These are phyloP conservation scores for Heliconius himera DNA, from an alignment of 1,140 invertebrate species.

Conservation along the genomic window DNA sequence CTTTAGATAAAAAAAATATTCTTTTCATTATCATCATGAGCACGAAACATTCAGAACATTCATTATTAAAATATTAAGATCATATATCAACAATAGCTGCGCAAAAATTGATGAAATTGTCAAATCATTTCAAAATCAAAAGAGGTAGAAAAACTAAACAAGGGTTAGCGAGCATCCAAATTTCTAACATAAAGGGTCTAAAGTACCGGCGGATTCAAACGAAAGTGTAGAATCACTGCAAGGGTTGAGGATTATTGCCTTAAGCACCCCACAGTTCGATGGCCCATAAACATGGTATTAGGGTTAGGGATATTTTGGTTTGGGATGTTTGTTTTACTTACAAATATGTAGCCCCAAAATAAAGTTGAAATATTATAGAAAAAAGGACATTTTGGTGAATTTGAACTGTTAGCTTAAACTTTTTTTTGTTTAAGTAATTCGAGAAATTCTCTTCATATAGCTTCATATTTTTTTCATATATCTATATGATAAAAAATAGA, in stretches of 20 bases:
- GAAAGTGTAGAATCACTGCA: conserved; percentile 21
- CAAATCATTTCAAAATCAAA: conserved; percentile 11
- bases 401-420: too few species aligned
- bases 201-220: conserved; percentile 12
- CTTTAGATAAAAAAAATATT: background rate
- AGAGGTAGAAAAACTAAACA: conserved; percentile 3
- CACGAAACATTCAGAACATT: background rate
- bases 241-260: conserved; percentile 24
- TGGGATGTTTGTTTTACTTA: conserved; percentile 16
- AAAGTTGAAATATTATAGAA: background rate
- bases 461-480: too few species aligned
- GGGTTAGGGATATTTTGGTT: conserved; percentile 9
- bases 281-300: conserved; percentile 14
- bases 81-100: background rate
- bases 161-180: background rate
- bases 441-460: too few species aligned
- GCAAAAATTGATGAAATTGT: conserved; percentile 6
- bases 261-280: conserved; percentile 16
- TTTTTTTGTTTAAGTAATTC: too few species aligned
- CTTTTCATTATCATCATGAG: background rate
- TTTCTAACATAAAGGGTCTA: conserved; percentile 7
- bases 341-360: background rate
- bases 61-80: background rate
- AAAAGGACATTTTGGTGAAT: background rate
- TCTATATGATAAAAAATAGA: too few species aligned